Base-by-base conservation (phyloP, 2,113 vertebrate species). In the Crotalus helleri region DNA sequence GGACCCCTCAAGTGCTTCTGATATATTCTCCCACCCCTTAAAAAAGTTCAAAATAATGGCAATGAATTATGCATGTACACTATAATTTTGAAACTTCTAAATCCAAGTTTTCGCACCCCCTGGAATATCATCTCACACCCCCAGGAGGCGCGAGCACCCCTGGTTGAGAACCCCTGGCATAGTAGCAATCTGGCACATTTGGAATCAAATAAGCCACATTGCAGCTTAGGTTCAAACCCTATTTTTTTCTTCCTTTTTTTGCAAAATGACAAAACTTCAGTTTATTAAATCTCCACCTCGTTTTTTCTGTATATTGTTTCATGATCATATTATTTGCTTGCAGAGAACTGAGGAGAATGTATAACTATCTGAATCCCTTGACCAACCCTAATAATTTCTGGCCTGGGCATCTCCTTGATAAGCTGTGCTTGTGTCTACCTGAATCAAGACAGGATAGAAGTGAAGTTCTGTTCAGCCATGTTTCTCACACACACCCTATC, bases 331-430 rank as follows among this genome's bases (percentile, higher is more conserved):
- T 58, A 33, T 74, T 53, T 11, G 26, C 58, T 94, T 93, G 39
- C 89, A 97, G 97, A n/a, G 95, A 96, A 59, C 85, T 97, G 59
- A 74, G 90, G 90, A 51, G 0, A 0, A 96, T 90, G 88, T 93
- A 64, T 59, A 4, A 0, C 26, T 54, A 9, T 9, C n/a, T 93
- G 74, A 93, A 93, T 3, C 92, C 88, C 54, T 17, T 0, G 49
- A 95, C 96, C 4, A 93, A 96, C 13, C 94, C 96, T 61, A 96
- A 96, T 54, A 87, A 49, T 87, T 97, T 97, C 95, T 97, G 97
- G 97, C 97, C 96, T 0, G 97, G 97, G 7, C 97, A 97, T 87
- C 96, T 97, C 15, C 95, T 97, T 89, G 96, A 97, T 59, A 97
- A 97, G 74, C 93, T 97, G 44, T 53, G 11, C 53, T 89, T 97